Base-by-base conservation (phyloP, 2,888 invertebrate genomes). In the Meganola albula region DNA sequence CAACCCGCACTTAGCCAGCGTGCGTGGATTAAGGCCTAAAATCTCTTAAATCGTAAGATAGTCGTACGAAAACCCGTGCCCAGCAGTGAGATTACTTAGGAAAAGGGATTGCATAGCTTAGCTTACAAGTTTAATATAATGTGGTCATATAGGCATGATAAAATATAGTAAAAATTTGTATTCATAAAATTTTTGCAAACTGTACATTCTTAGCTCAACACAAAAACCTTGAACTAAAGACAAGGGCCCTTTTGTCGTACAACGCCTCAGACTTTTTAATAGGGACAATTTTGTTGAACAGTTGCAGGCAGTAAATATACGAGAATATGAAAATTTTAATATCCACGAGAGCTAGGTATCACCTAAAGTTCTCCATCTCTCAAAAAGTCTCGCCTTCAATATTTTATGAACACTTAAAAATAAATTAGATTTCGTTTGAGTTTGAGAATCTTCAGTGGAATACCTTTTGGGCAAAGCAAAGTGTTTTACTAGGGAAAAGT, bases 391-490 rank as follows among this genome's bases (percentile, higher is more conserved):
- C 34, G 43, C 56, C 63, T 75, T 72, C 66, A 74, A 72, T 74
- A 77, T 76, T 77, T 76, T 74, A 74, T 67, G 69, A 70, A 73
- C 63, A 73, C 70, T 72, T 69, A 64, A 64, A 69, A 67, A 65
- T 68, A 72, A 72, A 75, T 75, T 74, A 74, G 58, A 63, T 70
- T 72, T 68, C 69, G 60, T 51, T 46, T 43, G 53, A 57, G 48
- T 63, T 56, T 30, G 62, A 61, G 62, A 57, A 58, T 52, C 44
- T 38, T 47, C 47, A 41, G 22, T 40, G 45, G 37, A 49, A 44
- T 42, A 53, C 48, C 52, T 52, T 46, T 42, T 34, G 40, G 32
- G 40, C 55, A 45, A 57, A 51, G 40, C 37, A 32, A 38, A 38
- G 35, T 50, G 40, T 49, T 46, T 34, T 43, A 20, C 41, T 37